Base-by-base conservation (phyloP, 2,888 invertebrate species). In the Lydus trimaculatus region DNA sequence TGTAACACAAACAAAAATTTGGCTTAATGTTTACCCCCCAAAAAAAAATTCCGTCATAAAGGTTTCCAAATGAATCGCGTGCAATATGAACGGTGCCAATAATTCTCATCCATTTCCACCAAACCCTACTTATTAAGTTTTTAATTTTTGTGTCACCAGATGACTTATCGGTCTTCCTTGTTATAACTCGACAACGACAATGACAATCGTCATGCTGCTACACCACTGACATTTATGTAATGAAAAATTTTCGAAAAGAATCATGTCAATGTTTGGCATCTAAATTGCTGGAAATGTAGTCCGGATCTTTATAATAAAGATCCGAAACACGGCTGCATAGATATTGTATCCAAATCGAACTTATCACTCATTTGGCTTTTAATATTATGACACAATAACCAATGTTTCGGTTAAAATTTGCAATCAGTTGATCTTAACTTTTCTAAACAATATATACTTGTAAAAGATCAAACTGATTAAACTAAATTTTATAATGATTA, bases 151-250 rank as follows among this genome's bases (percentile, higher is more conserved):
- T 61, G 80, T 82, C 84, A 84, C 84, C 85, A 84, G 84, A 80
- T 83, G 84, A 83, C 84, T 83, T 75, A 81, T 83, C 79, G 81
- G 85, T 85, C 85, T 85, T 85, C 85, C 85, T 85, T 80, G 79
- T 80, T 78, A 72, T 76, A 75, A 76, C 85, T 84, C 85, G 85
- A 84, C 85, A 85, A 84, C 85, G 82, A 83, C 81, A 72, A 76
- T 79, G 81, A 82, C 80, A 78, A 79, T 79, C 77, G 81, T 78
- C 79, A 79, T 76, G 71, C 74, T 69, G 48, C 48, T 48, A 66
- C 63, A 81, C 83, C 83, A 84, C 83, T 82, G 78, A 77, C 73
- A 73, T 73, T 72, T 72, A 75, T 81, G 78, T 79, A 76, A 83
- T 81, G 79, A 67, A 17, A 36, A 85, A 85, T 85, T 85, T 84